These are phyloP conservation scores for Xiphorhynchus elegans DNA, from an alignment of 2,113 vertebrate genomes.

Conservation along the genomic window DNA sequence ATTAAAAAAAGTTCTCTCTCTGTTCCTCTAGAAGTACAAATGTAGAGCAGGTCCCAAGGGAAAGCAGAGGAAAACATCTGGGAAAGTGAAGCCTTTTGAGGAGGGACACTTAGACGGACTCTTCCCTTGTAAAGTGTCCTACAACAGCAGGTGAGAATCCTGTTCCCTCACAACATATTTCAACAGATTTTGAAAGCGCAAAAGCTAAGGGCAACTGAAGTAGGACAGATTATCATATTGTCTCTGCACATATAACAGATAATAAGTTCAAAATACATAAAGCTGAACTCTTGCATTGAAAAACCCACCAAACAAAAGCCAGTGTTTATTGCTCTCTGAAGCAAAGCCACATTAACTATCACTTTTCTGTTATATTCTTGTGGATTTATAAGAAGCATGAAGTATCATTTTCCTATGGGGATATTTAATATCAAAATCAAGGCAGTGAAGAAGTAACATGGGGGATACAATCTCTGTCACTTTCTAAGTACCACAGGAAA, in stretches of 20 bases:
- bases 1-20: background rate
- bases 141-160: background rate
- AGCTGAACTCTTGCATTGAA: background rate
- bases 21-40: background rate
- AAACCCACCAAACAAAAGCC: background rate
- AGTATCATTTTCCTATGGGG: background rate
- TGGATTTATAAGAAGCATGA: background rate
- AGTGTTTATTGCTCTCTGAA: background rate
- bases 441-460: background rate
- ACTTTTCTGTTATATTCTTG: background rate
- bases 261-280: background rate
- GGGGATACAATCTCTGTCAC: background rate
- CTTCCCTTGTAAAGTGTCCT: background rate
- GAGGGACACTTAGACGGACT: background rate
- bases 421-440: background rate
- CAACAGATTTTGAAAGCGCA: background rate
- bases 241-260: background rate
- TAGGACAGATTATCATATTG: background rate
- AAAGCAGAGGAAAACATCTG: background rate
- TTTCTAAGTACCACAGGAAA: background rate
- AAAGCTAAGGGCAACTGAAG: background rate
- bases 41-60: background rate
- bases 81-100: background rate
- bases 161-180: background rate
- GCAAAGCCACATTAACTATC: background rate